Percentiles rank a stretch among this genome's conserved stretches.
These are phyloP conservation scores for Sebastes vulpes DNA, from an alignment of 2,797 vertebrate genomes.

Conservation along the genomic window DNA sequence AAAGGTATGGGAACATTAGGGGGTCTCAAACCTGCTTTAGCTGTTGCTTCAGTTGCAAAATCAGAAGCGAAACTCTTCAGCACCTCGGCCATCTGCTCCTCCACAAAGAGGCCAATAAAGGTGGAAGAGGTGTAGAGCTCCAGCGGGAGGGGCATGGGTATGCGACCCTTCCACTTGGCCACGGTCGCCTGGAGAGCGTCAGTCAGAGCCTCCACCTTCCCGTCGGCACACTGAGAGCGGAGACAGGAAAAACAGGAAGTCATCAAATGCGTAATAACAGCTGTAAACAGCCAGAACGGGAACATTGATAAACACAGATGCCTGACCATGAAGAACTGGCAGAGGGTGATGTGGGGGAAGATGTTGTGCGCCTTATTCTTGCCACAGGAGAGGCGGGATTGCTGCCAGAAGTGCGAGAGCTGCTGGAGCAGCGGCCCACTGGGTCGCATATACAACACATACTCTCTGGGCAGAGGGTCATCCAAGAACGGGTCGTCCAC, in stretches of 20 bases:
- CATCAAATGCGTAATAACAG: neutral
- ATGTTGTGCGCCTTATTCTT: slow-evolving; percentile 99
- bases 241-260: neutral
- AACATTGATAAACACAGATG: neutral
- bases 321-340: slow-evolving; percentile 98
- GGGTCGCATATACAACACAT: slow-evolving; percentile 96
- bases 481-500: slow-evolving; percentile 97
- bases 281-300: neutral
- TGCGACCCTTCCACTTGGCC: slow-evolving; percentile 92
- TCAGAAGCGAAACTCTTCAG: slow-evolving; percentile 96
- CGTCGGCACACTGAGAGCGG: slow-evolving; percentile 91
- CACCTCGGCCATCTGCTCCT: slow-evolving; percentile 94
- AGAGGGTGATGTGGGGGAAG: slow-evolving; percentile 98
- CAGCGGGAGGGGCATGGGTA: slow-evolving; percentile 91
- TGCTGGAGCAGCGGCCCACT: slow-evolving; percentile 95
- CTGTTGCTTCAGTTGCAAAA: slow-evolving; percentile 91
- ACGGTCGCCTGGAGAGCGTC: slow-evolving; percentile 93
- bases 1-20: neutral
- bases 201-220: slow-evolving; percentile 92
- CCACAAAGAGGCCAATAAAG: slow-evolving; percentile 98
- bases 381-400: slow-evolving; percentile 94
- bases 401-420: slow-evolving; percentile 97
- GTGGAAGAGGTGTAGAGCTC: slow-evolving; percentile 96
- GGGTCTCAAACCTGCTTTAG: slow-evolving; percentile 91
- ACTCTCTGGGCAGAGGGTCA: slow-evolving; percentile 95